Evolutionary conservation across 2,888 invertebrate species (phyloP).

Genomic region (Cosmopolites sordidus): DNA sequence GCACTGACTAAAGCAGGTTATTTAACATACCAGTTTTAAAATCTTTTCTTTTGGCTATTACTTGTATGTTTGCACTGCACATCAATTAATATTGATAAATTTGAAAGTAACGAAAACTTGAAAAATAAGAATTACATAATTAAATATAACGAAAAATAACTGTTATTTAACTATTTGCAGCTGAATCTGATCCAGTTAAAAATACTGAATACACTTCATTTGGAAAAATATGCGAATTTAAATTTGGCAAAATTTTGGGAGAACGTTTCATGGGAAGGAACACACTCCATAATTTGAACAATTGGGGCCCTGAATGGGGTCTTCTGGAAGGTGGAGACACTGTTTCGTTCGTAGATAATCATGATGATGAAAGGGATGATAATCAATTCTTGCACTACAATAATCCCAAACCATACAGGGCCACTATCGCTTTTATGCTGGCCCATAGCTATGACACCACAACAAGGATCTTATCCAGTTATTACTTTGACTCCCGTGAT

Average conservation of each 20-base stretch:
- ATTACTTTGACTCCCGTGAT: conserved; percentile 60
- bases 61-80: too few relatives aligned
- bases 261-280: conserved; percentile 58
- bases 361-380: conserved; percentile 63
- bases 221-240: conserved; percentile 76
- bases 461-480: conserved; percentile 90
- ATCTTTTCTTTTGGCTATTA: too few relatives aligned
- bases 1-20: too few relatives aligned
- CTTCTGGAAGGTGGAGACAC: conserved; percentile 50
- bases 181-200: conserved; percentile 45
- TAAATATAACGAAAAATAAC: too few relatives aligned
- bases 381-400: conserved; percentile 66
- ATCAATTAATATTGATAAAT: too few relatives aligned
- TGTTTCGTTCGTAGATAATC: conserved; percentile 43
- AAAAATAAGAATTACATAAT: too few relatives aligned
- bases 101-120: too few relatives aligned
- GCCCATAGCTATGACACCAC: conserved; percentile 79
- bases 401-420: conserved; percentile 60
- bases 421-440: conserved; percentile 82
- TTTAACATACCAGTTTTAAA: too few relatives aligned
- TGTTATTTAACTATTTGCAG: too few relatives aligned
- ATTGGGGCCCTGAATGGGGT: conserved; percentile 64
- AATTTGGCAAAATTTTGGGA: conserved; percentile 54
- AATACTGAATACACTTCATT: conserved; percentile 47
- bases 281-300: conserved; percentile 59